Evolutionary conservation across 1,140 invertebrate genomes (phyloP), one percentile per base, ranked within the genome.

Genomic region (Protaetia brevitarsis): DNA sequence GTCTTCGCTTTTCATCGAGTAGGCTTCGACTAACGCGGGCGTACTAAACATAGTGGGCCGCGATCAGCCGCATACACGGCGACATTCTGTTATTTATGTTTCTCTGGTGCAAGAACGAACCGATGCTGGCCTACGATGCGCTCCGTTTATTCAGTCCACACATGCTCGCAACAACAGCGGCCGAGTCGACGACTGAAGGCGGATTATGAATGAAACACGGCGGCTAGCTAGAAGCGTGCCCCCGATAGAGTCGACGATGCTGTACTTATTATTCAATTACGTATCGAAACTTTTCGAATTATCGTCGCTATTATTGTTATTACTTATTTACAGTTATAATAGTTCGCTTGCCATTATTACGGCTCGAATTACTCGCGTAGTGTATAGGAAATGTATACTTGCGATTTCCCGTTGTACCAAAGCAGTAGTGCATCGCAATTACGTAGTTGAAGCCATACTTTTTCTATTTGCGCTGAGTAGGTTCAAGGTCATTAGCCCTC

Each of bases 1-100:
- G 10, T 19, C 21, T 23, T 23, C 26, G 11, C 26, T 23, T 23
- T 23, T 19, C 16, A 51, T 51, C 19, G 41, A 51, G 41, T 51
- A 51, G 41, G 41, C 41, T 51, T 51, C 26, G 41, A 51, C 41
- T 23, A 51, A 23, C 41, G 41, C 41, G 41, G 41, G 41, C 41
- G 41, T 51, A 51, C 41, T 51, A 13, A 3, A 37, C 16, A 23
- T 51, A 6, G 41, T 51, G 41, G 41, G 41, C 41, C 21, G 41
- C 34, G n/a, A n/a, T n/a, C n/a, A n/a, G n/a, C n/a, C n/a, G 34
- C 19, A 51, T 19, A 19, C 41, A 19, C 41, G 41, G 41, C 41
- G 19, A n/a, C n/a, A n/a, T n/a, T n/a, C n/a, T 19, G 41, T 26
- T 51, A 51, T 51, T 51, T 51, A 51, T 23, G 41, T 51, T 51